phyloP scores from a whole-genome alignment of 2,113 vertebrate species.

The Eleginops maclovinus region DNA sequence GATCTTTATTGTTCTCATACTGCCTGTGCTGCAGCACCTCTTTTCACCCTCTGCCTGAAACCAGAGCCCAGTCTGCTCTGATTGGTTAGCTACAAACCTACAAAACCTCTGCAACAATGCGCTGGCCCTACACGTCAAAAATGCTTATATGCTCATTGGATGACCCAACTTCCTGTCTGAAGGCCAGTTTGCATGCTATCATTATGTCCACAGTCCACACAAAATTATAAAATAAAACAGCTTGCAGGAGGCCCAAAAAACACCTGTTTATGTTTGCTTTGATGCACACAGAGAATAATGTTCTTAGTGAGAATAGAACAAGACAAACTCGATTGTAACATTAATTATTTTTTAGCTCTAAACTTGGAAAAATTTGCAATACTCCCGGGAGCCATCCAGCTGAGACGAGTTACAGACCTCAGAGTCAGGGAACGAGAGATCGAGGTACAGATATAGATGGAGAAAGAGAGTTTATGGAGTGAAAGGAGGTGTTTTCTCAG shows the following conservation, averaged over 20 bases:
- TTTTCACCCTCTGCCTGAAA: too few relatives aligned
- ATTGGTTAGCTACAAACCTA: too few relatives aligned
- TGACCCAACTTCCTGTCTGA: neutral
- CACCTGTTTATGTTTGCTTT: neutral
- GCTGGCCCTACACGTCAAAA: too few relatives aligned
- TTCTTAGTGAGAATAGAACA: neutral
- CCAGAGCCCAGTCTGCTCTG: too few relatives aligned
- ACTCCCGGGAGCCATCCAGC: neutral
- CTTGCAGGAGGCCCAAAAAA: neutral
- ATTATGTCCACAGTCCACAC: neutral
- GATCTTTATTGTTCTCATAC: too few relatives aligned
- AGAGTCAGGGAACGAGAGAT: constrained; percentile 35
- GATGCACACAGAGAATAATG: neutral
- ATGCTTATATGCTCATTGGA: neutral
- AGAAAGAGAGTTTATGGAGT: neutral
- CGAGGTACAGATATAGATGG: neutral
- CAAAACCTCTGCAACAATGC: too few relatives aligned
- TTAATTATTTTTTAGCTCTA: neutral
- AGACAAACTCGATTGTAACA: neutral
- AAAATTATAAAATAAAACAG: neutral
- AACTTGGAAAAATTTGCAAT: neutral
- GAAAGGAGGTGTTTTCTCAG: constrained; percentile 42
- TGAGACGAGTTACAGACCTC: constrained; percentile 25
- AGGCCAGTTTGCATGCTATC: neutral
- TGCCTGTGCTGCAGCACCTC: too few relatives aligned